Evolutionary conservation across 1,140 invertebrate genomes (phyloP), one percentile per base, ranked within the genome.

Genomic region (Eriocheir sinensis): DNA sequence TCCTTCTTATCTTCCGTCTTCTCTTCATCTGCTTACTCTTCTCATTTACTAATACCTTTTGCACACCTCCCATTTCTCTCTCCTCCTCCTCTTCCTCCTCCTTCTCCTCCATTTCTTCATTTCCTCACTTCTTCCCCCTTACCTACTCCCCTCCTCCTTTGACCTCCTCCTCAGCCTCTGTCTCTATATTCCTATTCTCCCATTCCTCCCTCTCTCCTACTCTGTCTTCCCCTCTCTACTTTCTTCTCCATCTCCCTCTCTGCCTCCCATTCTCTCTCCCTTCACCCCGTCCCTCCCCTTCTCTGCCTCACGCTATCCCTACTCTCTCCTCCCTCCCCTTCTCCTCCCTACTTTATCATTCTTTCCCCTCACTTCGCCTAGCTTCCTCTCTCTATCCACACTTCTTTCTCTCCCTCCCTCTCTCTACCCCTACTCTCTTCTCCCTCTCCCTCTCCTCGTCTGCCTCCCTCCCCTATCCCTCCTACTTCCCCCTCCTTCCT

Each of bases 41-140:
- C 36, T 30, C 36, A 8, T 30, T 83, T 12, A 30, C 8, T 8
- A 9, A 8, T 83, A 9, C 81, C n/a, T 30, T 83, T 34, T 83
- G n/a, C 81, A 12, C 81, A 30, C n/a, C 4, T n/a, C n/a, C 36
- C 81, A 30, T 83, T 8, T 6, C 36, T 83, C 6, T 30, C n/a
- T 30, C 36, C 81, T n/a, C n/a, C n/a, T 34, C 36, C 21, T 83
- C n/a, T n/a, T 72, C n/a, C n/a, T n/a, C n/a, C 60, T 72, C 12
- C n/a, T 72, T 72, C 60, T 72, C 60, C 12, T n/a, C 60, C 60
- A n/a, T 72, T 72, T 72, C 60, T n/a, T n/a, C n/a, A n/a, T n/a
- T n/a, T n/a, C n/a, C n/a, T 72, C 60, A n/a, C n/a, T 72, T 72
- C n/a, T 15, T n/a, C n/a, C 60, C 12, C n/a, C 60, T 72, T 30